A percentile compares a stretch with the other conserved stretches of the same genome.
Conservation (phyloP, 2,113 vertebrate species). For the Dasypus novemcinctus region DNA sequence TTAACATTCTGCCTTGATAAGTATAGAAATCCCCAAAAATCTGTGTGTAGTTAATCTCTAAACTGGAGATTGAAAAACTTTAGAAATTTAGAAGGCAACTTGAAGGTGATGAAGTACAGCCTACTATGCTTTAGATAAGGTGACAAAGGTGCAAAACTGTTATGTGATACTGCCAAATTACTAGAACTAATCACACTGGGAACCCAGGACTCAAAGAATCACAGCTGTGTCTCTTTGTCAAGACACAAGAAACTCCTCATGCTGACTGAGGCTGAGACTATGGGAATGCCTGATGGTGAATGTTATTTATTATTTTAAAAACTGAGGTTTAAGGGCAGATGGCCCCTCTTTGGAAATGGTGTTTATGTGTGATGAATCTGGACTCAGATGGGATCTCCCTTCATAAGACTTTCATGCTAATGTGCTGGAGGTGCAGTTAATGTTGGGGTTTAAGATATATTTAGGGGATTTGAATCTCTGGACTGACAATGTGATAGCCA, state of each 20-base stretch:
- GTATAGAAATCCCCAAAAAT: neutral
- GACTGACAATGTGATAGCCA: too few relatives aligned
- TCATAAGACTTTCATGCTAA: too few relatives aligned
- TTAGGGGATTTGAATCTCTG: too few relatives aligned
- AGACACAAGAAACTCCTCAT: neutral
- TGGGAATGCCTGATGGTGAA: rapidly evolving
- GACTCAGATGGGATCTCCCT: too few relatives aligned
- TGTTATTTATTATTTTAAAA: neutral
- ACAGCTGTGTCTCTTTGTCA: neutral
- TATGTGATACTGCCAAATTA: neutral
- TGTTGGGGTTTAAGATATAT: too few relatives aligned
- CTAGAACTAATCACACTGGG: neutral
- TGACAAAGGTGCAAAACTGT: neutral
- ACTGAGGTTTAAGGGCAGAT: neutral
- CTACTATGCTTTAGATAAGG: neutral
- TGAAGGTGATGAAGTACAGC: neutral
- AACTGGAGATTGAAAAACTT: neutral
- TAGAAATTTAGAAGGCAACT: neutral
- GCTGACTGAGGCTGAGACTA: neutral
- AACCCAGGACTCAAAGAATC: neutral
- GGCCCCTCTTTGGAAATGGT: too few relatives aligned
- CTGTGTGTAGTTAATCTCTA: neutral
- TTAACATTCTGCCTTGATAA: neutral
- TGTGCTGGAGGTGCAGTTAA: too few relatives aligned
- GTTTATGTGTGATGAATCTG: too few relatives aligned